Evolutionary conservation across 2,797 vertebrate species (phyloP).

Genomic region (Eospalax fontanierii): DNA sequence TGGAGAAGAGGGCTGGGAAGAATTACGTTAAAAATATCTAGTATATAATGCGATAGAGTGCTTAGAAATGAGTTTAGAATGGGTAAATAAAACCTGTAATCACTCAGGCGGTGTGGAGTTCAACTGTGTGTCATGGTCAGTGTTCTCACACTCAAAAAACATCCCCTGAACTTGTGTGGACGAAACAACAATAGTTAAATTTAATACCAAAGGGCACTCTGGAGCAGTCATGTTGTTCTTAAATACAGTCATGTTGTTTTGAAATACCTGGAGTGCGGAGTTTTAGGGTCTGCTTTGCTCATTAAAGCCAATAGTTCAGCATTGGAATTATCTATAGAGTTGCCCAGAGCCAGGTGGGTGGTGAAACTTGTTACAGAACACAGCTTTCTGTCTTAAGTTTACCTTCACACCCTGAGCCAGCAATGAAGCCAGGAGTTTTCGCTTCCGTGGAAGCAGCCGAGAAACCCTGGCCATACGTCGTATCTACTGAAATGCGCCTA

Average conservation of each 20-base stretch:
- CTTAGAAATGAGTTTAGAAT: not conserved
- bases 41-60: not conserved
- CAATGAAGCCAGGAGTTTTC: constrained; percentile 81
- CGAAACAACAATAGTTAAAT: constrained; percentile 27
- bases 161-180: not conserved
- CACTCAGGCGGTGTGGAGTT: not conserved
- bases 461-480: constrained; percentile 74
- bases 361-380: constrained; percentile 58
- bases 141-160: not conserved
- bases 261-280: constrained; percentile 43
- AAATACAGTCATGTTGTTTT: constrained; percentile 47
- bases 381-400: constrained; percentile 84
- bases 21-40: not conserved
- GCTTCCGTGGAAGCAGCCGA: constrained; percentile 82
- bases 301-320: constrained; percentile 51
- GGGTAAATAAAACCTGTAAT: not conserved
- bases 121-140: not conserved
- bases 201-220: constrained; percentile 33
- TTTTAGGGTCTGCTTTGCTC: constrained; percentile 66
- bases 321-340: constrained; percentile 50
- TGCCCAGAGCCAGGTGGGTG: constrained; percentile 52
- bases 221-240: constrained; percentile 54
- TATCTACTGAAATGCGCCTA: constrained; percentile 27
- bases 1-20: not conserved
- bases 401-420: constrained; percentile 75